Evolutionary conservation across 1,140 invertebrate genomes (phyloP), one percentile per base, ranked within the genome.

Genomic region (Melanaphis sacchari): DNA sequence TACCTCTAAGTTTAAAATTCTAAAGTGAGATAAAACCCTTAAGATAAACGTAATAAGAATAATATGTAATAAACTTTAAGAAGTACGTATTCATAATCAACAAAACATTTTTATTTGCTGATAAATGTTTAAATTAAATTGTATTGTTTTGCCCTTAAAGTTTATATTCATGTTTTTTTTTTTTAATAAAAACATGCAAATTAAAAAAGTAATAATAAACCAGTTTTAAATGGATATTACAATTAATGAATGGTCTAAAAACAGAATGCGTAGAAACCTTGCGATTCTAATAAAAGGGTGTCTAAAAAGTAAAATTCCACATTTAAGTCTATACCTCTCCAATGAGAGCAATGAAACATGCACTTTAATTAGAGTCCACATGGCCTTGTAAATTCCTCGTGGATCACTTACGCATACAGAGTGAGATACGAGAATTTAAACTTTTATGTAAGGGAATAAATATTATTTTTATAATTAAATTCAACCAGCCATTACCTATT

Each of bases 231-330:
- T 76, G 15, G 59, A 76, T 76, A 76, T 76, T n/a, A 76, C 15
- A 76, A 76, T 76, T 76, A 40, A 89, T 24, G 26, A 89, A 89
- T 52, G 43, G 21, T 49, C 24, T 31, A 90, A 66, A 54, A 40
- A 76, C 15, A 90, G 89, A 90, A 90, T 66, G 11, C 22, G 21
- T 24, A n/a, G 40, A 41, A 15, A 90, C 89, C 54, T 90, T 41
- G 89, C 36, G 18, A n/a, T 90, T 90, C 54, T 90, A 66, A 90
- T 90, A 66, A 90, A 90, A 90, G 89, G 40, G 52, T 90, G 38
- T 66, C 5, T 66, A 41, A 59, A n/a, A n/a, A n/a, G n/a, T n/a
- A n/a, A n/a, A 90, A 90, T 90, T 90, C 26, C 54, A 90, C 54
- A 66, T 90, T 66, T 36, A 41, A 41, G 40, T 6, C 52, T 66